Percentiles rank a stretch among this genome's conserved stretches.
These are phyloP conservation scores for Phaedon cochleariae DNA, from an alignment of 2,888 invertebrate genomes.

Conservation along the genomic window DNA sequence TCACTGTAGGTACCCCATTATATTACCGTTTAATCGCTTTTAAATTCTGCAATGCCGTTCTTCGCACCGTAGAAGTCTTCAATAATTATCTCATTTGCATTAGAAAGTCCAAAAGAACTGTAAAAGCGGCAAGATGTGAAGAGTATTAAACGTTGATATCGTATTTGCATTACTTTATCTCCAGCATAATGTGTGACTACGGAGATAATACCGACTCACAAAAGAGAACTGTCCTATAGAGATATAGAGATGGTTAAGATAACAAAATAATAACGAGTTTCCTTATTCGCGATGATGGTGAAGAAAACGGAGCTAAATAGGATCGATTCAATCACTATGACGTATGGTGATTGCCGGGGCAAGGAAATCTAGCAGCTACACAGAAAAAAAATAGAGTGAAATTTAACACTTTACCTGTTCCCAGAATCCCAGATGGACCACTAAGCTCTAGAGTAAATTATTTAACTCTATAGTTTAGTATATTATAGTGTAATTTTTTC, in stretches of 20 bases:
- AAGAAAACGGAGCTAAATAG: background rate
- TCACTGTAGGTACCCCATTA: background rate
- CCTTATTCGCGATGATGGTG: background rate
- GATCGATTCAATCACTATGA: too few relatives aligned
- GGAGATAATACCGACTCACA: constrained; percentile 1
- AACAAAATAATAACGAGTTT: background rate
- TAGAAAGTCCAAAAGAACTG: constrained; percentile 28
- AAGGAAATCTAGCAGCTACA: too few relatives aligned
- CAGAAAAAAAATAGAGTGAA: too few relatives aligned
- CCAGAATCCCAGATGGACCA: too few relatives aligned
- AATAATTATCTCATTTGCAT: constrained; percentile 31
- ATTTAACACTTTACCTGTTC: too few relatives aligned
- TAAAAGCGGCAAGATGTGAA: constrained; percentile 24
- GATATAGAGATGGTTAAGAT: constrained; percentile 8
- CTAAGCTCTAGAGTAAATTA: too few relatives aligned
- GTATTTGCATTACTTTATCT: constrained; percentile 24
- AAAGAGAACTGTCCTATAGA: background rate
- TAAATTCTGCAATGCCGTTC: constrained; percentile 1
- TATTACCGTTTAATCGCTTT: constrained; percentile 5
- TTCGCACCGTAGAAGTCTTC: background rate
- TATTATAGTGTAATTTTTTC: too few relatives aligned
- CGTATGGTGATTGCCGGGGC: too few relatives aligned
- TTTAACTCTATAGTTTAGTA: too few relatives aligned
- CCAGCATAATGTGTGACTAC: background rate
- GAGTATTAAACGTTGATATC: constrained; percentile 11